These are phyloP conservation scores for Temnothorax nylanderi DNA, from an alignment of 1,140 invertebrate genomes.

Conservation along the genomic window DNA sequence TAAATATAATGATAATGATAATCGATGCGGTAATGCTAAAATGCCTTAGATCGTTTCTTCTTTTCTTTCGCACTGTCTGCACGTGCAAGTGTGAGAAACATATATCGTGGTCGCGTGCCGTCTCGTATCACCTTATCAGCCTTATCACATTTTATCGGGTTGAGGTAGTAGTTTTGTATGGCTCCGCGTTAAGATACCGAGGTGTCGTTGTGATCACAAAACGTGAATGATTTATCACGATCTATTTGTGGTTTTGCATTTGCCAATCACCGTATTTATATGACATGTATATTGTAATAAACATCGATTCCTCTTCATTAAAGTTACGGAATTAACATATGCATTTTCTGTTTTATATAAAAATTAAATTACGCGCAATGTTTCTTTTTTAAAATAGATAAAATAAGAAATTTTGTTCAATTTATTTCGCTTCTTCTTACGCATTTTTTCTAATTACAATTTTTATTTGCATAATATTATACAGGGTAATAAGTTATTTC, in stretches of 20 bases:
- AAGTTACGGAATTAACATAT: not conserved
- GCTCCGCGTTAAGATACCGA: slow-evolving; percentile 49
- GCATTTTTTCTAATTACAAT: not conserved
- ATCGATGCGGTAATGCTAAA: not conserved
- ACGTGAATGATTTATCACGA: slow-evolving; percentile 52
- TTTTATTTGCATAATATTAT: too few relatives aligned
- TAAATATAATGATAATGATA: not conserved
- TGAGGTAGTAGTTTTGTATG: slow-evolving; percentile 56
- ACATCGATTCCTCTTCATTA: not conserved
- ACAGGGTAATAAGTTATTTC: too few relatives aligned
- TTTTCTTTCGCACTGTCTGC: not conserved
- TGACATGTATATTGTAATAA: too few relatives aligned
- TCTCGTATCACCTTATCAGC: slow-evolving; percentile 73
- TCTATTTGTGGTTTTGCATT: slow-evolving; percentile 20
- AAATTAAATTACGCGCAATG: not conserved
- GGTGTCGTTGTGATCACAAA: slow-evolving; percentile 56
- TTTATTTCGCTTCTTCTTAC: not conserved
- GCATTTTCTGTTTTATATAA: not conserved
- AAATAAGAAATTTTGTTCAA: not conserved
- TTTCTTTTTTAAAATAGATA: not conserved
- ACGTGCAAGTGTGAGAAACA: slow-evolving; percentile 49
- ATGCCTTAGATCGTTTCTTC: not conserved
- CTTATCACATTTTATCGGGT: slow-evolving; percentile 72
- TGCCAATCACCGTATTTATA: not conserved
- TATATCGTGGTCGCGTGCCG: slow-evolving; percentile 75